These are phyloP conservation scores for Rousettus leschenaultii DNA, from an alignment of 2,113 vertebrate genomes.

Conservation along the genomic window DNA sequence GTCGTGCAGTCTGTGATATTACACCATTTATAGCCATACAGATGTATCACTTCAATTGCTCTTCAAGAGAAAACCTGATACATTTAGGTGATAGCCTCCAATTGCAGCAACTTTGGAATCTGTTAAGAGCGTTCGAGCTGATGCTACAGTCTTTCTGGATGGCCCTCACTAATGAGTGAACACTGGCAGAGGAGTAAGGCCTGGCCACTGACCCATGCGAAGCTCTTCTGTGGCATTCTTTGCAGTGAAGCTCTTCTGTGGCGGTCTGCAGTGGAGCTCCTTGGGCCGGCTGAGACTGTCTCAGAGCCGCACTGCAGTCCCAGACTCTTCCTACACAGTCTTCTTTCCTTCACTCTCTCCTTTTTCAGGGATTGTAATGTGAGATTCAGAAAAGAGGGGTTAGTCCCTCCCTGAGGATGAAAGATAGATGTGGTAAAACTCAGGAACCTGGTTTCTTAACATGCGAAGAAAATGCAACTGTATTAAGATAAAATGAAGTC, in stretches of 20 bases:
- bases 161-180: neutral
- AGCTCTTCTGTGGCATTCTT: neutral
- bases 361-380: neutral
- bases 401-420: neutral
- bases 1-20: neutral
- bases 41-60: neutral
- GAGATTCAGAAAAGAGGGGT: neutral
- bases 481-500: neutral
- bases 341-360: neutral
- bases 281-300: neutral
- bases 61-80: neutral
- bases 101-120: neutral
- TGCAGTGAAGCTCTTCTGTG: too few species aligned
- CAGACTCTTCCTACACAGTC: neutral
- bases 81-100: neutral
- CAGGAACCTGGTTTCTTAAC: neutral
- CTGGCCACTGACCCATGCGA: neutral
- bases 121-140: neutral
- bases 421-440: neutral
- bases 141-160: neutral
- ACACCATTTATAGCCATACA: neutral
- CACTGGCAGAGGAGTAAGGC: rapidly evolving
- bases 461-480: neutral
- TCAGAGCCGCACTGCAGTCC: neutral
- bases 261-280: neutral